Base-by-base conservation (phyloP, 2,113 vertebrate species). In the Myrmecobius fasciatus region DNA sequence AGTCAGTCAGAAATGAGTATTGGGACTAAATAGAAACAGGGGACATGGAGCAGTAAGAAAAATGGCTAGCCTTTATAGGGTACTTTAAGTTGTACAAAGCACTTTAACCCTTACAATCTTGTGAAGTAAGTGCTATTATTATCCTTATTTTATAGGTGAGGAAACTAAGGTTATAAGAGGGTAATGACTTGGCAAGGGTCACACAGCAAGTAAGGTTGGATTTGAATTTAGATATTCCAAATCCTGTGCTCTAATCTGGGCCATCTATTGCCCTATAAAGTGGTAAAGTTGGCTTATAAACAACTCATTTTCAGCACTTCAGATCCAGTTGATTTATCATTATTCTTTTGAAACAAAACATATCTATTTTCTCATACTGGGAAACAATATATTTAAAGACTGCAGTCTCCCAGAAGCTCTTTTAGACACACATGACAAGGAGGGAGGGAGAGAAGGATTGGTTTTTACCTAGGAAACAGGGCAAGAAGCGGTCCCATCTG, bases 401-500 rank as follows among this genome's bases (percentile, higher is more conserved):
- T 43, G 14, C 8, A n/a, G 11, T 56, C 88, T 89, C 67, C 28
- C 8, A 92, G 31, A 31, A 53, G 7, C 94, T 67, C 26, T 8
- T 92, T 95, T 93, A 75, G 47, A 92, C 25, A 91, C 46, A n/a
- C 12, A 36, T 94, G 26, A 53, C 48, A 91, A 90, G 48, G 67
- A 26, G 36, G 36, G 0, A 10, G 91, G 88, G 92, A 22, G 51
- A 90, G 67, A 14, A 97, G 96, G 97, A 95, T 46, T 54, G 97
- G 95, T 95, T 93, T 98, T 96, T 95, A 97, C 97, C 93, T 90
- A 94, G 96, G 91, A 96, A 97, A 96, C 46, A 96, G 95, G 93
- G 93, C 46, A 89, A 96, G 95, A 96, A 97, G 89, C 22, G 93
- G 88, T 92, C 91, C 98, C 98, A 98, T 99, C 98, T 98, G 98